These are phyloP conservation scores for Pseudonaja textilis DNA, from an alignment of 2,113 vertebrate species.

Conservation along the genomic window DNA sequence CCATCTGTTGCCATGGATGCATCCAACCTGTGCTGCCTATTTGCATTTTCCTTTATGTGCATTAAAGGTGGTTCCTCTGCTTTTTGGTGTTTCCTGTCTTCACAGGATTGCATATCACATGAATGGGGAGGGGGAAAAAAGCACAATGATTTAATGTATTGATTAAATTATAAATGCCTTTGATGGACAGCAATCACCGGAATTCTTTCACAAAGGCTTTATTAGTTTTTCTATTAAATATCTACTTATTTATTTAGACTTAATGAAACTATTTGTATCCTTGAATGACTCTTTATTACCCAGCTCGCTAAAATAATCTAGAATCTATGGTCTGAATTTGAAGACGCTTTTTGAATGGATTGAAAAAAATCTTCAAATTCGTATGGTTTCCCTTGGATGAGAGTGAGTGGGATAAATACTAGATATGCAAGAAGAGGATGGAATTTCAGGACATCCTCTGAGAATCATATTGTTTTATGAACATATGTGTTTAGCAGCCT, in stretches of 20 bases:
- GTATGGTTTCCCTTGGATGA: neutral
- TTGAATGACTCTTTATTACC: neutral
- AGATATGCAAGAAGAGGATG: constrained; percentile 2
- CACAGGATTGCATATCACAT: neutral
- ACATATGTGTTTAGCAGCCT: neutral
- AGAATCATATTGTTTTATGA: neutral
- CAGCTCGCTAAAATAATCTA: neutral
- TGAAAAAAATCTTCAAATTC: neutral
- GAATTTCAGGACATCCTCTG: neutral
- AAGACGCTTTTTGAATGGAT: neutral
- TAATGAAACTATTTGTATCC: no score
- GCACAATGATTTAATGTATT: neutral
- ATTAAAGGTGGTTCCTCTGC: neutral
- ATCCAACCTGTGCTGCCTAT: neutral
- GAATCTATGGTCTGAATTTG: neutral
- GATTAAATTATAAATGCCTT: neutral
- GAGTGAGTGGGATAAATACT: constrained; percentile 21
- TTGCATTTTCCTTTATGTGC: neutral
- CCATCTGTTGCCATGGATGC: neutral
- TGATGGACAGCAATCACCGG: neutral
- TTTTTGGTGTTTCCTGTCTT: neutral
- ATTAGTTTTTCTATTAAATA: neutral
- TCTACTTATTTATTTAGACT: neutral
- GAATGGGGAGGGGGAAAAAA: accelerated
- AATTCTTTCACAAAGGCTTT: neutral